Percentiles rank a stretch among this genome's conserved stretches.
phyloP scores from a whole-genome alignment of 2,888 invertebrate species.

The Chymomyza caudatula region DNA sequence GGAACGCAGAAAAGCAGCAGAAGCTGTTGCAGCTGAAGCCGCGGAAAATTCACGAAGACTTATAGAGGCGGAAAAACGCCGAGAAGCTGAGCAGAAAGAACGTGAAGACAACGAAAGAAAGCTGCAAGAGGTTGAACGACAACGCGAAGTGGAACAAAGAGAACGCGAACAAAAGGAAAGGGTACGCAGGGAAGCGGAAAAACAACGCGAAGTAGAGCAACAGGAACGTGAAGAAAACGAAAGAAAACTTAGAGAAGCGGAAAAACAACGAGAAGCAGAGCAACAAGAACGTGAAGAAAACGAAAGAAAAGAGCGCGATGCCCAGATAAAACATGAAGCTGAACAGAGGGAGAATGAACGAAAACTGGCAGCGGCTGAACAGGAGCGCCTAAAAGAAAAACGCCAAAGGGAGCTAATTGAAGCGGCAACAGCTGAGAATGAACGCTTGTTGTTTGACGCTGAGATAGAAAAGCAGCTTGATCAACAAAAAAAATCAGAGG shows the following conservation, averaged over 20 bases:
- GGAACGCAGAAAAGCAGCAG: slow-evolving; percentile 43
- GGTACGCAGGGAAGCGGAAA: slow-evolving; percentile 28
- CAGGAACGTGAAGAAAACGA: slow-evolving; percentile 33
- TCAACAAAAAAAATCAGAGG: slow-evolving; percentile 27
- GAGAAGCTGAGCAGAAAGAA: slow-evolving; percentile 31
- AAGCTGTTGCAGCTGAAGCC: slow-evolving; percentile 38
- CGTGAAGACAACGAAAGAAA: slow-evolving; percentile 24
- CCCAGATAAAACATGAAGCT: not conserved
- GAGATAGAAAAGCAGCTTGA: slow-evolving; percentile 24
- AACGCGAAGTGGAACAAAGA: slow-evolving; percentile 29
- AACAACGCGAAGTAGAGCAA: slow-evolving; percentile 12
- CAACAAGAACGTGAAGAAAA: slow-evolving; percentile 19
- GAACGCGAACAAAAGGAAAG: slow-evolving; percentile 33
- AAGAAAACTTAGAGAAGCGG: slow-evolving; percentile 34
- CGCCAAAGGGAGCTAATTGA: slow-evolving; percentile 42
- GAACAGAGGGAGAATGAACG: slow-evolving; percentile 17
- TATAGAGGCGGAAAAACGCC: slow-evolving; percentile 19
- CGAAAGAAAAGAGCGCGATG: slow-evolving; percentile 18
- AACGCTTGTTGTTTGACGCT: slow-evolving; percentile 38
- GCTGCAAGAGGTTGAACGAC: slow-evolving; percentile 30
- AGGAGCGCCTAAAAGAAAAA: slow-evolving; percentile 36
- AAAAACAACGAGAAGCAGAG: slow-evolving; percentile 37
- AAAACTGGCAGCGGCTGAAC: slow-evolving; percentile 26
- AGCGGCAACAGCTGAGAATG: slow-evolving; percentile 34
- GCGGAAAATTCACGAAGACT: slow-evolving; percentile 23